Evolutionary conservation across 1,140 invertebrate species (phyloP), one percentile per base, ranked within the genome.

Genomic region (Steinernema feltiae): DNA sequence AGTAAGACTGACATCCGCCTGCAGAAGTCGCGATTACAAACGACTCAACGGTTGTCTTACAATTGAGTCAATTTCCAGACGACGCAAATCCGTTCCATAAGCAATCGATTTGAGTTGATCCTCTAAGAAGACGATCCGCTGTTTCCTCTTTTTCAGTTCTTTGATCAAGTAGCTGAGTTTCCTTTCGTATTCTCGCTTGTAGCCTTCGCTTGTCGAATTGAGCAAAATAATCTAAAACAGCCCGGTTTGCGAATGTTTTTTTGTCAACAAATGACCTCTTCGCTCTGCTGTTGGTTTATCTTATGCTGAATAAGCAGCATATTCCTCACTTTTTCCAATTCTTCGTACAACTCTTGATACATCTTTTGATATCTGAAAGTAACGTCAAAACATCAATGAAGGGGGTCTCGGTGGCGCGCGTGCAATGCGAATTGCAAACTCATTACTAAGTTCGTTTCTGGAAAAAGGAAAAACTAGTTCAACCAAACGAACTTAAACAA

Each of bases 291-390:
- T 32, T 80, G 69, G 53, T 83, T 85, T 32, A 84, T 83, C 31
- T 83, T 69, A 78, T 84, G 78, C 48, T 84, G 79, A 15, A 74
- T n/a, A 12, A 86, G 30, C 7, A 84, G 70, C 75, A 84, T 75
- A 69, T 81, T 79, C 18, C 83, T 48, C 1, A 85, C 73, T 69
- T 84, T 84, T 70, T 84, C 83, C 29, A 84, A 46, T 71, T 84
- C 83, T 29, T 77, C 74, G 72, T 84, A 84, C 63, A 86, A 63
- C 63, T 83, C 78, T 35, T 86, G 79, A 74, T 84, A 84, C 78
- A 84, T 70, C 72, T 86, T 73, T 21, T 85, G 85, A 82, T 85
- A 84, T 70, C 78, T 84, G n/a, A 69, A 35, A 77, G 1, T 29
- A 78, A 48, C 71, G 69, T 80, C 46, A 30, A 29, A 21, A 32